Evolutionary conservation across 2,113 vertebrate species (phyloP).

Genomic region (Arenaria interpres): DNA sequence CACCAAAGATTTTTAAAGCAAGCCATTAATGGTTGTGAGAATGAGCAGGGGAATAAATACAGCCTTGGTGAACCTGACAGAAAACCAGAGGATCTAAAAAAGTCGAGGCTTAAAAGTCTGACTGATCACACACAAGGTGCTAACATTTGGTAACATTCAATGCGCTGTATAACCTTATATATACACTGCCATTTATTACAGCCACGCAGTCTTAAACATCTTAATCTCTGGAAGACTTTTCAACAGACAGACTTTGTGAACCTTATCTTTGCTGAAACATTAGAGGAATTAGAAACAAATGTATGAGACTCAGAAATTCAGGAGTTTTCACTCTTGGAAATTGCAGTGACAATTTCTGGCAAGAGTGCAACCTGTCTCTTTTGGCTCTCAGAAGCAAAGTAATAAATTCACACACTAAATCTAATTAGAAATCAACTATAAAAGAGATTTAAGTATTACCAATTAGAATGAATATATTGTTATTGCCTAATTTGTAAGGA

Average conservation of each 20-base stretch:
- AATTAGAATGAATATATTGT: background rate
- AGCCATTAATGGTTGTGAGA: background rate
- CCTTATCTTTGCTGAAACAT: background rate
- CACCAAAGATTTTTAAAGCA: background rate
- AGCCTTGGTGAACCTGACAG: background rate
- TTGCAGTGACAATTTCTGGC: background rate
- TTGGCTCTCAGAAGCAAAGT: background rate
- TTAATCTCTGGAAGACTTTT: slow-evolving; percentile 25
- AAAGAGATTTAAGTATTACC: background rate
- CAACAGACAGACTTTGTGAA: background rate
- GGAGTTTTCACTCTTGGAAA: slow-evolving; percentile 14
- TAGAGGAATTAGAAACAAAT: slow-evolving; percentile 46
- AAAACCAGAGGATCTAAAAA: background rate
- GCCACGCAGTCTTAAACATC: background rate
- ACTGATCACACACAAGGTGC: background rate
- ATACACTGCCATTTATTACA: background rate
- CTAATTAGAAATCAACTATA: background rate
- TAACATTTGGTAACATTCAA: slow-evolving; percentile 9
- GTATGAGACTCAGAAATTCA: background rate
- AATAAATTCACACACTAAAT: background rate
- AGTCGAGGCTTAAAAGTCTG: background rate
- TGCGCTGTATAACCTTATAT: background rate
- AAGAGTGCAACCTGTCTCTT: background rate
- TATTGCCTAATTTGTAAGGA: background rate
- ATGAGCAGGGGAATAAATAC: background rate